Evolutionary conservation across 2,113 vertebrate genomes (phyloP).

Genomic region (Myiozetetes cayanensis): DNA sequence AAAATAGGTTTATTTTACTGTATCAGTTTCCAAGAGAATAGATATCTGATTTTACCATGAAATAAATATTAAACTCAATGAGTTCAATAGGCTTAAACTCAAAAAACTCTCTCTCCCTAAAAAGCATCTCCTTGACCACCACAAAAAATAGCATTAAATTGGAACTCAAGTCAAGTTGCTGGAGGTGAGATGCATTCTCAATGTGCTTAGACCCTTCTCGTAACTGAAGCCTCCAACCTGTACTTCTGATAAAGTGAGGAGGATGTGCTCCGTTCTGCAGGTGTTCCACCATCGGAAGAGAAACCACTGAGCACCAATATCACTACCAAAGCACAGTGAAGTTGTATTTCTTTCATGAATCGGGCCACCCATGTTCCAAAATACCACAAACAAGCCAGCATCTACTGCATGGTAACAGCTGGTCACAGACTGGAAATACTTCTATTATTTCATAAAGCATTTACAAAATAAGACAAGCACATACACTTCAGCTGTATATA

Average conservation of each 20-base stretch:
- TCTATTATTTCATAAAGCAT: background rate
- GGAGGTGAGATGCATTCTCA: background rate
- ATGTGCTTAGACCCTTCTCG: background rate
- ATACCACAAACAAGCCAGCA: background rate
- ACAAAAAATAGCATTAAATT: background rate
- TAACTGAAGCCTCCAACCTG: background rate
- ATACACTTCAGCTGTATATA: background rate
- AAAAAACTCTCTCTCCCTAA: background rate
- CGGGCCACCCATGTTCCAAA: background rate
- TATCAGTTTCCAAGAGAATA: background rate
- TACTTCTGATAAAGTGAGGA: background rate
- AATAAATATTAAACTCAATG: background rate
- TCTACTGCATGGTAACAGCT: background rate
- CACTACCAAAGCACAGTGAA: background rate
- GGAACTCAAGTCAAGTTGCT: background rate
- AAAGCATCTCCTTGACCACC: background rate
- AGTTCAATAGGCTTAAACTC: background rate
- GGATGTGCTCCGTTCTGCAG: rapidly evolving
- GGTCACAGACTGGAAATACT: background rate
- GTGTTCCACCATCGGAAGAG: background rate
- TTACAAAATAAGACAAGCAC: background rate
- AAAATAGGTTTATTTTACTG: background rate
- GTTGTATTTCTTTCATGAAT: background rate
- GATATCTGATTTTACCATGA: background rate
- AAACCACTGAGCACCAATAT: background rate